These are phyloP conservation scores for Melanaphis sacchari DNA, from an alignment of 1,140 invertebrate genomes.

Conservation along the genomic window DNA sequence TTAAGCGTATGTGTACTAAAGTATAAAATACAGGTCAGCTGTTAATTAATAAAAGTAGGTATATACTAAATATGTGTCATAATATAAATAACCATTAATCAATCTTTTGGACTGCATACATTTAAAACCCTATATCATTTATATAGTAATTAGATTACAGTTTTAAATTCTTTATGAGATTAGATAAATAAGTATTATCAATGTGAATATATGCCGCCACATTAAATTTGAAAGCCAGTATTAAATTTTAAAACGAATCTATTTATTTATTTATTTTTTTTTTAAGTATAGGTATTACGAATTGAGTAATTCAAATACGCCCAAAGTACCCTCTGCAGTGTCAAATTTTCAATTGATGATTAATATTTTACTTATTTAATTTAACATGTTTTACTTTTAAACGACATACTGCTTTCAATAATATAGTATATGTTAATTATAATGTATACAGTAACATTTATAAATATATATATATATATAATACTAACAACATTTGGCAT, in stretches of 20 bases:
- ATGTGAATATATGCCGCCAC: background rate
- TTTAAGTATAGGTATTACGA: no score
- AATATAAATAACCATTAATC: background rate
- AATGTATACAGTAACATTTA: no score
- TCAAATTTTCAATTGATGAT: background rate
- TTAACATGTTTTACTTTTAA: no score
- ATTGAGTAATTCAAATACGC: background rate
- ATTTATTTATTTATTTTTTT: background rate
- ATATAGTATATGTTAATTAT: no score
- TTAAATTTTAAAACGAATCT: background rate
- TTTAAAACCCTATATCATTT: background rate
- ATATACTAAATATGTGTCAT: no score
- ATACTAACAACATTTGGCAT: no score
- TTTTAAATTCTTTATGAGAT: background rate
- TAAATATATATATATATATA: no score
- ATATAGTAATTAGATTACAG: background rate
- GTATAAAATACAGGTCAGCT: background rate
- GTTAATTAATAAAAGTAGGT: background rate
- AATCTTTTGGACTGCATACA: background rate
- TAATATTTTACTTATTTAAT: no score
- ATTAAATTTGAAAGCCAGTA: background rate
- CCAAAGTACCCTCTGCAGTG: background rate
- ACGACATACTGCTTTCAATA: no score
- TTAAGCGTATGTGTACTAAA: background rate
- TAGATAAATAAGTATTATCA: background rate